Evolutionary conservation across 2,797 vertebrate species (phyloP).

Genomic region (Acanthurus tractus): DNA sequence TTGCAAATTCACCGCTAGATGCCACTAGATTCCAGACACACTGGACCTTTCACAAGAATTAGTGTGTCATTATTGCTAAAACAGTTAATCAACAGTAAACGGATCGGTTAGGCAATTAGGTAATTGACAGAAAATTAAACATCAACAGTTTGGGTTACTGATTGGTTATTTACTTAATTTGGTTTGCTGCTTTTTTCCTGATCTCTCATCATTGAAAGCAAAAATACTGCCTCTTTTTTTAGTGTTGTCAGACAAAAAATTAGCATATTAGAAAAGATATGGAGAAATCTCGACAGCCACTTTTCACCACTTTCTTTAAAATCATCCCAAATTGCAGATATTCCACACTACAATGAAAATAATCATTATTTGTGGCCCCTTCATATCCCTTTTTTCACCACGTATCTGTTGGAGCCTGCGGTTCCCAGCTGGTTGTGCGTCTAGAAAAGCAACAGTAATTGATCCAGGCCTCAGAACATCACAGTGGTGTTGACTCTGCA

Average conservation of each 20-base stretch:
- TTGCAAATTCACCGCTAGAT: too few species aligned
- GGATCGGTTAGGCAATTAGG: neutral
- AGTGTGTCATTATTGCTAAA: too few species aligned
- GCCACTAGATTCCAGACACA: too few species aligned
- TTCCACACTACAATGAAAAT: neutral
- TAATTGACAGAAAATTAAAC: neutral
- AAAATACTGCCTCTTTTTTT: too few species aligned
- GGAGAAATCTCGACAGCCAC: too few species aligned
- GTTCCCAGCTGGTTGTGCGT: neutral
- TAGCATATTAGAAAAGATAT: too few species aligned
- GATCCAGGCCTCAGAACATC: neutral
- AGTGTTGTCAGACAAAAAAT: too few species aligned
- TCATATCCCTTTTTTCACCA: neutral
- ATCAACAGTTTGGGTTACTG: too few species aligned
- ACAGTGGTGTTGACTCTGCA: constrained; percentile 12
- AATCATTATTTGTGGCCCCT: neutral
- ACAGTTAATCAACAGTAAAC: neutral
- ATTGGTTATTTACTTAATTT: neutral
- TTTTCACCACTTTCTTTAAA: too few species aligned
- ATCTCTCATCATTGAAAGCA: too few species aligned
- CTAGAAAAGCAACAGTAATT: constrained; percentile 11
- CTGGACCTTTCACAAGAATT: too few species aligned
- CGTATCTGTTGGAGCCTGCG: neutral
- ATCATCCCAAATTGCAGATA: too few species aligned
- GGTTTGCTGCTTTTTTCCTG: neutral